Base-by-base conservation (phyloP, 2,113 vertebrate species). In the Aegithalos caudatus region DNA sequence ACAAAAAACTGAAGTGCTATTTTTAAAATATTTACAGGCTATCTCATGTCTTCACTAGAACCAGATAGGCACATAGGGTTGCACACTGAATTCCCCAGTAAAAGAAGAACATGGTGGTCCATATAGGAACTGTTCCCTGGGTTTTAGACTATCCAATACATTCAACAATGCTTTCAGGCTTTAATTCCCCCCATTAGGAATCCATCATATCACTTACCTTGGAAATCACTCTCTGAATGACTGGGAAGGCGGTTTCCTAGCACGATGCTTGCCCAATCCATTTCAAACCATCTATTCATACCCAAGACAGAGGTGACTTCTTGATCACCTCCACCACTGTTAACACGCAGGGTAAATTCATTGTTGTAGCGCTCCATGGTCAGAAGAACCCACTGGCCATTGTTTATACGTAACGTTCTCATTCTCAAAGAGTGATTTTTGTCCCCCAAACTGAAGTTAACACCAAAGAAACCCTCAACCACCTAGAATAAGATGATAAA, bases 321-420 rank as follows among this genome's bases (percentile, higher is more conserved):
- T 57, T 97, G 97, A 6, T 97, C 95, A 17, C 99, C 99, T 9
- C 98, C 98, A 25, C 99, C 99, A 73, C 96, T 95, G 87, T 99
- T 98, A 92, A 99, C 88, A 3, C 95, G 96, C 85, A 99, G 97
- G 20, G 97, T 98, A 86, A 99, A 99, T 45, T 97, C 88, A 76
- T 99, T 98, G 97, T 98, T 98, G 74, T 98, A 97, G 65, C 98
- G 98, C 92, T 97, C 94, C 93, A 99, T 97, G 93, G 97, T 93
- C 87, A 98, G 98, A 57, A 98, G 94, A 37, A 98, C 92, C 99
- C 99, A 99, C 84, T 98, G 98, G 25, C 99, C 99, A 0, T 98
- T 90, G 96, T 99, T 98, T 62, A 99, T 96, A 15, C 95, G 97
- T 40, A 98, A 96, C 10, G 97, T 96, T 2, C 80, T 94, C 86